Evolutionary conservation across 2,113 vertebrate species (phyloP).

Genomic region (Camarhynchus parvulus): DNA sequence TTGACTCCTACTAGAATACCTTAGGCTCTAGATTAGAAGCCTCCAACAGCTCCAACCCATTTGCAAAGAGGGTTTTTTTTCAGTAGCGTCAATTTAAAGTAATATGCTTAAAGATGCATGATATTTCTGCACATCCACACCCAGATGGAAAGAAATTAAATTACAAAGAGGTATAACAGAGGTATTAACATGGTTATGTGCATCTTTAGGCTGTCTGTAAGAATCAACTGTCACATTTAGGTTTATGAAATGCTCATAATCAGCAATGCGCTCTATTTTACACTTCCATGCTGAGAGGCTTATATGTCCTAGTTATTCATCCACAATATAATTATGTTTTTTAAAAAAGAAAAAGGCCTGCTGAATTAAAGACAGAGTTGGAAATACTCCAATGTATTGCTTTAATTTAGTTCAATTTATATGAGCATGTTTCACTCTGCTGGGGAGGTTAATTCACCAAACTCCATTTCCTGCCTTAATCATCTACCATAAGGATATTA

Average conservation of each 20-base stretch:
- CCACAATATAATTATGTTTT: constrained; percentile 26
- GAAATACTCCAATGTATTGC: constrained; percentile 16
- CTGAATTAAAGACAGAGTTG: constrained; percentile 28
- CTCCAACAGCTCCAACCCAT: not conserved
- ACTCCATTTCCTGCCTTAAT: constrained; percentile 56
- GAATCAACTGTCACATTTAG: constrained; percentile 13
- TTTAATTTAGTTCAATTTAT: constrained; percentile 43
- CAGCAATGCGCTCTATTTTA: not conserved
- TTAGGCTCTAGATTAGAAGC: not conserved
- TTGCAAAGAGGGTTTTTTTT: not conserved
- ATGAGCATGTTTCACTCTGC: not conserved
- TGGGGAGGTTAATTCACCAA: constrained; percentile 45
- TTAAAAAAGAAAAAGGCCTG: not conserved
- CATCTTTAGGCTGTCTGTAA: not conserved
- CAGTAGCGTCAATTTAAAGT: not conserved
- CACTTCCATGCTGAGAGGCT: constrained; percentile 4
- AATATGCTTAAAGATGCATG: not conserved
- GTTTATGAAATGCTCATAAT: constrained; percentile 42
- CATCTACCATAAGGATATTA: not conserved
- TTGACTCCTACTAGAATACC: not conserved
- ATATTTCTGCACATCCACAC: constrained; percentile 18
- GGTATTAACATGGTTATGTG: constrained; percentile 26
- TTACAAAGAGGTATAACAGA: constrained; percentile 21
- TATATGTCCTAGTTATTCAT: constrained; percentile 10
- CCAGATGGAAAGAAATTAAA: constrained; percentile 38